Conservation (phyloP, 2,113 vertebrate genomes). For the Strix uralensis region DNA sequence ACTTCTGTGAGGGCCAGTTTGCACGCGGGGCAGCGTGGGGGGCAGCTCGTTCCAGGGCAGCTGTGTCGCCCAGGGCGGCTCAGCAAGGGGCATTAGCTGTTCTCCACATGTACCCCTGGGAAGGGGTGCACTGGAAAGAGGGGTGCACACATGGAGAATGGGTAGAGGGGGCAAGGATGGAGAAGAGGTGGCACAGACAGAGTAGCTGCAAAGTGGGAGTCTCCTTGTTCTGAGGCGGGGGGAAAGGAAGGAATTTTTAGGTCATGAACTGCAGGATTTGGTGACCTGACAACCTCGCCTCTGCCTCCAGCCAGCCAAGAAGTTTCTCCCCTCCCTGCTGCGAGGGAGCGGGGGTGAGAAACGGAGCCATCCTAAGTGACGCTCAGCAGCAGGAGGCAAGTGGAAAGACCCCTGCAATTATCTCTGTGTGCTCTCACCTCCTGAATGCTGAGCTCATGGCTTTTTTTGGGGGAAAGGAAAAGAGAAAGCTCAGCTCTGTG, state of each 20-base stretch:
- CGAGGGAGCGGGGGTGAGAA: not conserved
- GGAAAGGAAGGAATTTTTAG: not conserved
- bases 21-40: not conserved
- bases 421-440: not conserved
- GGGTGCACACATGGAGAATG: not conserved
- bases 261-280: not conserved
- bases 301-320: not conserved
- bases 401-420: not conserved
- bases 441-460: not conserved
- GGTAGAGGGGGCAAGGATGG: not conserved
- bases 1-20: not conserved
- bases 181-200: not conserved
- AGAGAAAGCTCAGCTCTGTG: not conserved
- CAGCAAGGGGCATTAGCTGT: accelerated
- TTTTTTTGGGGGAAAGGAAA: not conserved
- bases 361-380: not conserved
- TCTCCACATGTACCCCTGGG: not conserved
- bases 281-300: not conserved
- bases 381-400: not conserved
- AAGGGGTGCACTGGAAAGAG: not conserved
- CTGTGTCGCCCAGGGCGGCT: not conserved
- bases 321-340: not conserved
- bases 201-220: not conserved
- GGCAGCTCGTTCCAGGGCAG: not conserved
- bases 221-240: not conserved